Percentiles rank a stretch among this genome's conserved stretches.
Evolutionary conservation across 2,113 vertebrate species (phyloP).

Genomic region (Scomber colias): DNA sequence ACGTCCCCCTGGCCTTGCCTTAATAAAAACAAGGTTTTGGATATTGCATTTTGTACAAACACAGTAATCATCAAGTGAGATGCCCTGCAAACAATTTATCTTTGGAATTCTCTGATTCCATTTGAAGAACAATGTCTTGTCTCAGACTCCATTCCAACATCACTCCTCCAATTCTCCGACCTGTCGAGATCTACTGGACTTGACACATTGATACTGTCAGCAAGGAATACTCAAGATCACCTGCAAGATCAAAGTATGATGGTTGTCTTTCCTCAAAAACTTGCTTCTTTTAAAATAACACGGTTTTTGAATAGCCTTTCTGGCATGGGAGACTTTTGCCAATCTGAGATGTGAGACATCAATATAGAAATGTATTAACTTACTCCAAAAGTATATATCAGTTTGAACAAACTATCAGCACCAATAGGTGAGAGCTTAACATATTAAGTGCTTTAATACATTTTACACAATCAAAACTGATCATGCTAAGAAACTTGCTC

Average conservation of each 20-base stretch:
- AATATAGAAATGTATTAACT: not conserved
- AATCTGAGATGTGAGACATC: not conserved
- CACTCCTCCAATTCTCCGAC: conserved; percentile 64
- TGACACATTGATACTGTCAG: conserved; percentile 60
- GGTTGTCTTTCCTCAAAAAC: conserved; percentile 20
- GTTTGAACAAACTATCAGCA: conserved; percentile 14
- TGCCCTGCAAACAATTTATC: conserved; percentile 69
- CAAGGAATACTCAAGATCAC: conserved; percentile 44
- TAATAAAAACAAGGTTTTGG: conserved; percentile 56
- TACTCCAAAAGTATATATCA: not conserved
- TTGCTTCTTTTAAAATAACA: not conserved
- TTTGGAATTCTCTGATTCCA: conserved; percentile 63
- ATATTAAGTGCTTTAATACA: conserved; percentile 6
- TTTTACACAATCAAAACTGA: conserved; percentile 49
- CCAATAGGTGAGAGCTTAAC: not conserved
- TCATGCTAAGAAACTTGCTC: conserved; percentile 32
- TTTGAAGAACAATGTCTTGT: conserved; percentile 69
- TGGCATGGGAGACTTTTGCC: not conserved
- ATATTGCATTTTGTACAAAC: conserved; percentile 73
- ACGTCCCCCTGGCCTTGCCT: conserved; percentile 59
- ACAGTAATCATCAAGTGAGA: conserved; percentile 59
- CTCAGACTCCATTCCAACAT: conserved; percentile 50
- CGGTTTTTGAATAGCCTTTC: not conserved
- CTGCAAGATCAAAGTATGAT: conserved; percentile 34
- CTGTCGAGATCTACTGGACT: conserved; percentile 60